A percentile compares a stretch with the other conserved stretches of the same genome.
Evolutionary conservation across 2,888 invertebrate genomes (phyloP).

Genomic region (Nemotelus pantherinus): DNA sequence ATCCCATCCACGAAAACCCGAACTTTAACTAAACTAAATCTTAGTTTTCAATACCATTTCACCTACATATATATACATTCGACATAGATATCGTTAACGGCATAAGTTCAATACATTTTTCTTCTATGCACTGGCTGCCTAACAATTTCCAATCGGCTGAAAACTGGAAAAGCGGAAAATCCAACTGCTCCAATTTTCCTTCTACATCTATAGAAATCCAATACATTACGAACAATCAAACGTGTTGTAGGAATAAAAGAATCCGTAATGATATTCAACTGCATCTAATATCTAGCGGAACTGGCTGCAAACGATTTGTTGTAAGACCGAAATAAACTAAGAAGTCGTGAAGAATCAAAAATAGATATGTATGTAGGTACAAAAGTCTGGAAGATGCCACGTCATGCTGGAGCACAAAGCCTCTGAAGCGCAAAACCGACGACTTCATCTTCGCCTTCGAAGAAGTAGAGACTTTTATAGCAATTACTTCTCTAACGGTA

Average conservation of each 20-base stretch:
- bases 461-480: not conserved
- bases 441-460: not conserved
- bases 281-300: too few species aligned
- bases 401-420: not conserved
- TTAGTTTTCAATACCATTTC: too few species aligned
- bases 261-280: too few species aligned
- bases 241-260: too few species aligned
- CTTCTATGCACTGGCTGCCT: too few species aligned
- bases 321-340: too few species aligned
- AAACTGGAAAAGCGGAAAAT: slow-evolving; percentile 15
- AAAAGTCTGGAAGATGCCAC: not conserved
- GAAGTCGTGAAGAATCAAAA: not conserved
- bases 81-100: too few species aligned
- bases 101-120: too few species aligned
- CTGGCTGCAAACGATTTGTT: too few species aligned
- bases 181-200: slow-evolving; percentile 12
- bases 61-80: too few species aligned
- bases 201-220: not conserved
- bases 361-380: not conserved
- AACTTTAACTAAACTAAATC: too few species aligned
- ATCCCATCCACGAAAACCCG: too few species aligned
- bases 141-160: not conserved
- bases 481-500: slow-evolving; percentile 13
- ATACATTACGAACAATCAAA: not conserved
- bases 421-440: not conserved